Evolutionary conservation across 2,888 invertebrate genomes (phyloP), one percentile per base, ranked within the genome.

Genomic region (Baronia brevicornis): DNA sequence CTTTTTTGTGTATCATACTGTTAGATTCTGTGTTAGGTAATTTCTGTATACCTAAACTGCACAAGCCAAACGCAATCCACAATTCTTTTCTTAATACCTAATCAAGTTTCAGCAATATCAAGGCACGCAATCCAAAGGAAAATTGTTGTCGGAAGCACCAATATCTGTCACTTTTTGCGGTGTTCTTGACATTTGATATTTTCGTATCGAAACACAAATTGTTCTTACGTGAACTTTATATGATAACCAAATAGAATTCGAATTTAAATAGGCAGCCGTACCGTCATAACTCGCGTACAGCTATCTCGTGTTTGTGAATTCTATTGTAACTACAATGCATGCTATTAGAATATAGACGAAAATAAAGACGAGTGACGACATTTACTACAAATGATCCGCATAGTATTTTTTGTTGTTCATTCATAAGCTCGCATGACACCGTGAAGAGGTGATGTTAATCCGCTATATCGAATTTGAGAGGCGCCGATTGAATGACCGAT

Each of bases 401-500:
- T 63, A 62, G 65, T 67, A 58, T 67, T 69, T 72, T 71, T 66
- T 66, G 60, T 52, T 48, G 53, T 61, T 57, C 77, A 79, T 78
- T 80, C 71, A 77, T 72, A 67, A 74, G 67, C 42, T 53, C 51
- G 58, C 54, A 57, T 49, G 54, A 51, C 33, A 49, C 46, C 62
- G 59, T 65, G 69, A 67, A 66, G 67, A 68, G 64, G 60, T 56
- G 54, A 55, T 52, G 55, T 60, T 69, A 65, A 65, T 69, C 59
- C 55, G 57, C 56, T 59, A 54, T 63, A 59, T 50, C 49, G 55
- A 57, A 58, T 55, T 50, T 52, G 55, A 54, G 54, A 47, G 44
- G 26, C 30, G 30, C 54, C 64, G 67, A 74, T 75, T 65, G 69
- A 71, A 66, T 67, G 69, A 64, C 64, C 69, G 72, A 78, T 77